These are phyloP conservation scores for Orius laevigatus DNA, from an alignment of 1,140 invertebrate species.

Conservation along the genomic window DNA sequence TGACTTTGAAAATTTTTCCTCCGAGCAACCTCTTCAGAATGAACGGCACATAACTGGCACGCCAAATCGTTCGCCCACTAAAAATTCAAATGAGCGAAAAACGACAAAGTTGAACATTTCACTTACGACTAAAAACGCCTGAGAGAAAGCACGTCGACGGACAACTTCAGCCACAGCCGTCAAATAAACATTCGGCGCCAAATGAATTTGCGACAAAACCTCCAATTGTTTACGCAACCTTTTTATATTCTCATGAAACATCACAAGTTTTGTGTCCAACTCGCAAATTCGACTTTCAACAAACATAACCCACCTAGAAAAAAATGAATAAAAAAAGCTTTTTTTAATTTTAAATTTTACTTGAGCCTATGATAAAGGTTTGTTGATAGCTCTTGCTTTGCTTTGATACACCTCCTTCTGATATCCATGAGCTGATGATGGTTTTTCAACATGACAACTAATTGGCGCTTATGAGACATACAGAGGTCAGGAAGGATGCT, in stretches of 20 bases:
- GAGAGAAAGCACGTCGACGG: conserved; percentile 56
- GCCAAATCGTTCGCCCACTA: conserved; percentile 64
- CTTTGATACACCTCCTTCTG: conserved; percentile 53
- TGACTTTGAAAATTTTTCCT: conserved; percentile 52
- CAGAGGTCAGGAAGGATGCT: conserved; percentile 79
- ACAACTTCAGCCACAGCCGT: conserved; percentile 68
- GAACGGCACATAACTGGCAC: conserved; percentile 51
- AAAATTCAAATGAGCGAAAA: conserved; percentile 18
- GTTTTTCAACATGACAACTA: conserved; percentile 64
- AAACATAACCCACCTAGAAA: conserved; percentile 67
- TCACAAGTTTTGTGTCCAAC: conserved; percentile 54
- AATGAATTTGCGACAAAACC: conserved; percentile 71
- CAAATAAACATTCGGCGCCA: conserved; percentile 66
- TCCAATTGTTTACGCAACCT: conserved; percentile 57
- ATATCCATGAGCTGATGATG: conserved; percentile 68
- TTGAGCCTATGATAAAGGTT: conserved; percentile 68
- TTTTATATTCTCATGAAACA: conserved; percentile 65
- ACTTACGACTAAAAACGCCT: conserved; percentile 48
- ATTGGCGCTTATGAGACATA: conserved; percentile 53
- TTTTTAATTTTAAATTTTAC: conserved; percentile 25
- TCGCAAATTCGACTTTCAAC: conserved; percentile 73
- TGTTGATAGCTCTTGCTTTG: conserved; percentile 76
- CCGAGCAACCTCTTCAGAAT: conserved; percentile 54
- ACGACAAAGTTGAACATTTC: conserved; percentile 4
- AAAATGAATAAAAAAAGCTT: background rate